These are phyloP conservation scores for Zygogramma bicolorata DNA, from an alignment of 2,888 invertebrate species.

Conservation along the genomic window DNA sequence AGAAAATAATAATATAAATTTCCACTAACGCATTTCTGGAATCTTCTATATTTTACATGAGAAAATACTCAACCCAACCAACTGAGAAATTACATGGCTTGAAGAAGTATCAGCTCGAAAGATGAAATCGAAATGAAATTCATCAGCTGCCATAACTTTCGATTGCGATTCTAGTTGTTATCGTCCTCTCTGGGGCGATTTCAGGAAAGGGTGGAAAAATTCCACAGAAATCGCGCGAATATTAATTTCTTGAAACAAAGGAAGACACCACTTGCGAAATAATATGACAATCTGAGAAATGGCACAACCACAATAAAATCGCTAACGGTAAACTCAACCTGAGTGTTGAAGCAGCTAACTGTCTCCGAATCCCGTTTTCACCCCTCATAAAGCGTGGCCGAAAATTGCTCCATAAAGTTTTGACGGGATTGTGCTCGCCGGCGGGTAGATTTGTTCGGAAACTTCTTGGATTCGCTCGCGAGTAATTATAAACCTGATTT, in stretches of 20 bases:
- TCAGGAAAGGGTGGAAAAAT: no score
- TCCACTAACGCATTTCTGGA: no score
- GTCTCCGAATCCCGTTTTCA: conserved; percentile 28
- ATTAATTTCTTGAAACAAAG: background rate
- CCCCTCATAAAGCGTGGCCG: conserved; percentile 37
- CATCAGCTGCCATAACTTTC: no score
- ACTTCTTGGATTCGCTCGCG: background rate
- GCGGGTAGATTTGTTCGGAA: background rate
- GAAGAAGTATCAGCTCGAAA: no score
- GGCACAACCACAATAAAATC: conserved; percentile 28
- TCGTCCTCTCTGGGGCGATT: no score
- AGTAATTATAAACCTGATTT: background rate
- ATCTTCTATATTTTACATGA: no score
- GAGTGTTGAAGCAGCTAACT: conserved; percentile 24
- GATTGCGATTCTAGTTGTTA: no score
- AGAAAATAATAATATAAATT: no score
- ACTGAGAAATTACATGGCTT: no score
- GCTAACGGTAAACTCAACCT: conserved; percentile 23
- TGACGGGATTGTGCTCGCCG: conserved; percentile 2
- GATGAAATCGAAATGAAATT: no score
- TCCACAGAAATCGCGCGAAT: no score
- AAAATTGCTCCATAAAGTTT: conserved; percentile 37
- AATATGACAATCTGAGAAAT: conserved; percentile 17
- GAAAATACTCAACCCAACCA: no score
- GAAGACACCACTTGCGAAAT: background rate